phyloP scores from a whole-genome alignment of 2,113 vertebrate genomes.

The Alligator sinensis region DNA sequence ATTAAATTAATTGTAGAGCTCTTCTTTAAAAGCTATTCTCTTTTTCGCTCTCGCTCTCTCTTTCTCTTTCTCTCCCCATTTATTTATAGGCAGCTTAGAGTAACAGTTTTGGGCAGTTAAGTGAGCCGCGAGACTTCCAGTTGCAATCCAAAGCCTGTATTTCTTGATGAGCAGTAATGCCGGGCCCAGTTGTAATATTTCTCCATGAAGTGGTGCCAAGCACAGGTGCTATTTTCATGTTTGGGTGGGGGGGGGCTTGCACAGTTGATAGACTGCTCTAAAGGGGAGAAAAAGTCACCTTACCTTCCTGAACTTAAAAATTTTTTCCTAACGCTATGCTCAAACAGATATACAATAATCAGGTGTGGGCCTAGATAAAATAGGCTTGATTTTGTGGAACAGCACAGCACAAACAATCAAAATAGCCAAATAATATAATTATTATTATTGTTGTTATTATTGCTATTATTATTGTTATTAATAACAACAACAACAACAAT shows the following conservation, averaged over 20 bases:
- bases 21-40: conserved; percentile 45
- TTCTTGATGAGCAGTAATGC: not conserved
- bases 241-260: conserved; percentile 30
- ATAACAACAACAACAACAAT: too few species aligned
- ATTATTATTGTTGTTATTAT: too few species aligned
- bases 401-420: conserved; percentile 36
- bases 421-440: not conserved
- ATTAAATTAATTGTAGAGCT: conserved; percentile 66
- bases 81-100: conserved; percentile 68
- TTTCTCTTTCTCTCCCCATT: conserved; percentile 31
- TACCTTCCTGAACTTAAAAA: conserved; percentile 51
- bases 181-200: conserved; percentile 28
- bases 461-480: too few species aligned
- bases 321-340: conserved; percentile 64
- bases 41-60: not conserved
- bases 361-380: conserved; percentile 21
- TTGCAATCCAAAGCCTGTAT: not conserved
- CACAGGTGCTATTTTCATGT: conserved; percentile 22
- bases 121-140: conserved; percentile 26
- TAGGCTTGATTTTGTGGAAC: conserved; percentile 66
- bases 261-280: conserved; percentile 36
- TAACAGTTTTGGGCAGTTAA: conserved; percentile 51
- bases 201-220: not conserved
- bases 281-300: conserved; percentile 51
- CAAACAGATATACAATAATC: conserved; percentile 58